Base-by-base conservation (phyloP, 1,140 invertebrate genomes). In the Leptestheria dahalacensis region DNA sequence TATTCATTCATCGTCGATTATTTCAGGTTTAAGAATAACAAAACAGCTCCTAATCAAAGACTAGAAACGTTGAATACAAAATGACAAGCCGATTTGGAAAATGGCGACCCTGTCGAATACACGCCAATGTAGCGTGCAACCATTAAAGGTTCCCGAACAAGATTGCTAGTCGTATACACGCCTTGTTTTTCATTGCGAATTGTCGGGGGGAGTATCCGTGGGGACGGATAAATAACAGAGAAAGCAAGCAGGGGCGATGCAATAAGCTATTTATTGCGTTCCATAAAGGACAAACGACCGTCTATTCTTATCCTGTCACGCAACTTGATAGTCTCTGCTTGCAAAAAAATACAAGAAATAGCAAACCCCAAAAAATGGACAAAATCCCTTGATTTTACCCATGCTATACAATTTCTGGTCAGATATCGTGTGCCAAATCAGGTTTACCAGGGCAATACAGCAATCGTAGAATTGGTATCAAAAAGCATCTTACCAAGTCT, bases 221-320 rank as follows among this genome's bases (percentile, higher is more conserved):
- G 9, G n/a, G n/a, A 41, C 33, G 15, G 6, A 41, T n/a, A 41
- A 10, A 24, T 25, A 28, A 52, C 6, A 53, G 10, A 60, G 10
- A 53, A 10, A 11, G 41, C 2, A 25, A 59, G 12, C 56, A 66
- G 41, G 68, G 70, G 33, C 33, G 15, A 41, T 41, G 33, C 33
- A 41, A 41, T 41, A 41, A 41, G 6, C 6, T 6, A 41, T 41
- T 41, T 41, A 41, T 41, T 41, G 33, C 33, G 33, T 41, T 41
- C 33, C 15, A 41, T 41, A 41, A 41, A 41, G 15, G 33, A 41
- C 6, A 41, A 9, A 41, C 6, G 6, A 41, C 6, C 33, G 33
- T 9, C 6, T 41, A 15, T 6, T 41, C 15, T 41, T 41, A 15
- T 41, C 33, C 6, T 41, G 33, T 41, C 33, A 41, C 33, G 33